A percentile compares a stretch with the other conserved stretches of the same genome.
Conservation (phyloP, 2,888 invertebrate genomes). For the Bruchidius siliquastri region DNA sequence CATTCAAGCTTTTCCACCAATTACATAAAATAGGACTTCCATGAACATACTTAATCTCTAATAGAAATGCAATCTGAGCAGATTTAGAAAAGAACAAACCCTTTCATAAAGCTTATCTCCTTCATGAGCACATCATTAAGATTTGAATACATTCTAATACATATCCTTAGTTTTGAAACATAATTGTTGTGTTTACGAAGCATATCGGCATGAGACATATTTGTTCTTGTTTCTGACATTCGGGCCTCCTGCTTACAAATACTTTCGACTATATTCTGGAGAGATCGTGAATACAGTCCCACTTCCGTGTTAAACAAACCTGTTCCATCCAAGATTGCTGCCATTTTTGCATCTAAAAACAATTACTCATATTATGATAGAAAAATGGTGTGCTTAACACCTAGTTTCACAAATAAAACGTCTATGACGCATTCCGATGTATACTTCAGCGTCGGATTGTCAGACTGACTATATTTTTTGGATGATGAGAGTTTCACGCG, state of each 20-base stretch:
- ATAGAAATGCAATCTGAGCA: too few relatives aligned
- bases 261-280: slow-evolving; percentile 12
- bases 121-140: slow-evolving; percentile 31
- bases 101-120: slow-evolving; percentile 31
- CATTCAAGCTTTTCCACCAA: too few relatives aligned
- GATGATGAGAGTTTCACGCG: too few relatives aligned
- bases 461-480: too few relatives aligned
- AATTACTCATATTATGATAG: too few relatives aligned
- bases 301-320: slow-evolving; percentile 23
- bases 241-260: neutral
- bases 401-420: too few relatives aligned
- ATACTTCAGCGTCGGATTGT: too few relatives aligned
- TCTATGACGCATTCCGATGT: too few relatives aligned
- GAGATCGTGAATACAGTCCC: slow-evolving; percentile 16
- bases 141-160: slow-evolving; percentile 32
- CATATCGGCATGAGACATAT: slow-evolving; percentile 28
- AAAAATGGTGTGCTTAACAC: too few relatives aligned
- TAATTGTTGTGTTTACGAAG: slow-evolving; percentile 32
- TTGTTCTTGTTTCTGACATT: neutral
- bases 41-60: too few relatives aligned
- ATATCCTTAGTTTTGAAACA: slow-evolving; percentile 32
- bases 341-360: slow-evolving; percentile 29
- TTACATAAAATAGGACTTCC: too few relatives aligned
- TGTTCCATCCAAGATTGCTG: slow-evolving; percentile 23
- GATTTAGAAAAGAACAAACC: slow-evolving; percentile 11